Percentiles rank a stretch among this genome's conserved stretches.
phyloP scores from a whole-genome alignment of 2,113 vertebrate genomes.

The Serinus canaria region DNA sequence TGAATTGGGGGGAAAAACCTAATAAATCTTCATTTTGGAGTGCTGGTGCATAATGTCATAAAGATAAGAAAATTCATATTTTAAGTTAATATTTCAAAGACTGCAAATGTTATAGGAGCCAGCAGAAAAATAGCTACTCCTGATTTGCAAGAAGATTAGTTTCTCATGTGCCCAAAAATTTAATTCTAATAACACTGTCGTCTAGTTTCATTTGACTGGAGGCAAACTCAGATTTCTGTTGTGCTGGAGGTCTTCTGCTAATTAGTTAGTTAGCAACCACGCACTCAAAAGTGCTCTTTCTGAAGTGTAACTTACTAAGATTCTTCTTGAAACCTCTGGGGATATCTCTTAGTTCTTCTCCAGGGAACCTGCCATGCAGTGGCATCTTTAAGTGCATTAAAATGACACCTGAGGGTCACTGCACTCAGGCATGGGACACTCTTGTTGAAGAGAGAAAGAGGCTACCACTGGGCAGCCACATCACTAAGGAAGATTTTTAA shows the following conservation, averaged over 20 bases:
- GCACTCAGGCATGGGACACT: background rate
- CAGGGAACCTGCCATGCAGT: background rate
- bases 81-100: background rate
- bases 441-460: background rate
- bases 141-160: background rate
- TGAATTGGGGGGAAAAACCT: background rate
- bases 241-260: background rate
- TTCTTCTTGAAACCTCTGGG: background rate
- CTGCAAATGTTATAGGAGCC: background rate
- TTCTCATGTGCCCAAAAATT: background rate
- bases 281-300: background rate
- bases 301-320: background rate
- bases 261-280: background rate
- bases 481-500: background rate
- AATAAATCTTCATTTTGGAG: background rate
- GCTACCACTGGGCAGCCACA: background rate
- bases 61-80: background rate
- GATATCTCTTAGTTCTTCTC: background rate
- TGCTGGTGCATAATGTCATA: background rate
- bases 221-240: background rate
- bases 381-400: background rate
- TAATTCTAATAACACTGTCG: background rate
- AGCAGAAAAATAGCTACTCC: background rate
- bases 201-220: background rate
- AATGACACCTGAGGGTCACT: background rate